Conservation (phyloP, 2,888 invertebrate genomes). For the Apotomis capreana region DNA sequence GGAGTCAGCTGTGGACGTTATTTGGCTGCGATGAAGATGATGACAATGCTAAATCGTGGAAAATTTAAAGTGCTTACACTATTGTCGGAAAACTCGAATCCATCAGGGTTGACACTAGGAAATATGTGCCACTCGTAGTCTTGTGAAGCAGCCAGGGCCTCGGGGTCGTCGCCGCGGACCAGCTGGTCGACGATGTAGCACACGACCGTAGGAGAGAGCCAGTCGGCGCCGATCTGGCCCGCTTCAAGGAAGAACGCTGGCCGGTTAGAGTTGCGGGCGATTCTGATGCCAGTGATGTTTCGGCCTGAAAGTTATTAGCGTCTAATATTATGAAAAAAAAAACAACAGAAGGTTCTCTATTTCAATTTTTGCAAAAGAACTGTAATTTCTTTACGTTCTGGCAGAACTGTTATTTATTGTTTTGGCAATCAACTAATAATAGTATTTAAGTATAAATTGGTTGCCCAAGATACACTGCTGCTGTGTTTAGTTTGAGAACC, state of each 20-base stretch:
- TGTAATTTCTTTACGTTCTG: too few relatives aligned
- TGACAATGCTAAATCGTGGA: too few relatives aligned
- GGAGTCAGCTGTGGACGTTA: too few relatives aligned
- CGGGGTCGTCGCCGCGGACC: slow-evolving; percentile 78
- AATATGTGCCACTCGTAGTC: slow-evolving; percentile 89
- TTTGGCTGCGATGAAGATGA: too few relatives aligned
- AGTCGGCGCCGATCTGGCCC: slow-evolving; percentile 90
- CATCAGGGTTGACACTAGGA: slow-evolving; percentile 90
- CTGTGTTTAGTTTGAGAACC: too few relatives aligned
- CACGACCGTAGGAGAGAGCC: slow-evolving; percentile 86
- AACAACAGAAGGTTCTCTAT: too few relatives aligned
- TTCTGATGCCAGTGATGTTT: slow-evolving; percentile 76
- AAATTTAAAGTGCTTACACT: slow-evolving; percentile 60
- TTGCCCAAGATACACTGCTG: too few relatives aligned
- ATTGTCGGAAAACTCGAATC: slow-evolving; percentile 87
- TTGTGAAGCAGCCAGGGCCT: slow-evolving; percentile 76
- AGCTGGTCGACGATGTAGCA: slow-evolving; percentile 86
- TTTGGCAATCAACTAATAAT: too few relatives aligned
- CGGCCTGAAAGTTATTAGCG: slow-evolving; percentile 56
- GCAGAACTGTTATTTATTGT: too few relatives aligned
- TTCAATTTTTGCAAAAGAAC: too few relatives aligned
- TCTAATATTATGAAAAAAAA: background rate
- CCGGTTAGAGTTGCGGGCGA: slow-evolving; percentile 60
- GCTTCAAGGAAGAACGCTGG: slow-evolving; percentile 68
- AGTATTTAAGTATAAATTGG: too few relatives aligned